A percentile compares a stretch with the other conserved stretches of the same genome.
phyloP scores from a whole-genome alignment of 2,888 invertebrate genomes.

The Antheraea assamensis region DNA sequence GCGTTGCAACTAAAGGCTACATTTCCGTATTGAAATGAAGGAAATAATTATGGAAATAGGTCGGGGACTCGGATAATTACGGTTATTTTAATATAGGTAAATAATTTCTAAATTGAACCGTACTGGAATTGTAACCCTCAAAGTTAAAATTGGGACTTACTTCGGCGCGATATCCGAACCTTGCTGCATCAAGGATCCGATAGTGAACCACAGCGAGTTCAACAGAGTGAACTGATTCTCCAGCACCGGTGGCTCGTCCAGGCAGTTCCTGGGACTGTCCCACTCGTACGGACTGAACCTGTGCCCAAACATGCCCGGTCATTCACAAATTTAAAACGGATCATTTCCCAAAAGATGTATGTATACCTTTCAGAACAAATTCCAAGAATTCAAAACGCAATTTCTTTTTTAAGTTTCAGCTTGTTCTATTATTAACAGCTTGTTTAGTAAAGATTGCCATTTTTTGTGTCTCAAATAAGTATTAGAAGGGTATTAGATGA shows the following conservation, averaged over 20 bases:
- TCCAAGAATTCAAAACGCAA: neutral
- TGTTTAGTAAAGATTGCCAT: neutral
- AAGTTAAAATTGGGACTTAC: slow-evolving; percentile 83
- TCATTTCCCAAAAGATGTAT: slow-evolving; percentile 31
- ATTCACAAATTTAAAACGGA: slow-evolving; percentile 43
- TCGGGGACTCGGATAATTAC: neutral
- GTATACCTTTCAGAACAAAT: slow-evolving; percentile 18
- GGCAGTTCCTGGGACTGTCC: slow-evolving; percentile 93
- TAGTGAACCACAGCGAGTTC: slow-evolving; percentile 97
- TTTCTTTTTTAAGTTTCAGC: neutral
- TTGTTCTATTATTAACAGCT: neutral
- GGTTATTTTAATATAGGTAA: neutral
- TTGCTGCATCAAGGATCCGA: slow-evolving; percentile 95
- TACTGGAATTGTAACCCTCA: slow-evolving; percentile 59
- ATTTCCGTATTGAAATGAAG: slow-evolving; percentile 59
- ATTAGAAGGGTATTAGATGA: neutral
- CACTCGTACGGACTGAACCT: slow-evolving; percentile 97
- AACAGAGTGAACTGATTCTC: slow-evolving; percentile 95
- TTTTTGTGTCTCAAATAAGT: neutral
- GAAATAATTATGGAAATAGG: slow-evolving; percentile 23
- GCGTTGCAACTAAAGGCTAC: slow-evolving; percentile 67
- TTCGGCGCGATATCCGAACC: slow-evolving; percentile 96
- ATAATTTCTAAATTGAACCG: slow-evolving; percentile 12
- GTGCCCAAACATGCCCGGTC: slow-evolving; percentile 74
- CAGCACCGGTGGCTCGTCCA: slow-evolving; percentile 91